phyloP scores from a whole-genome alignment of 1,140 invertebrate species.

The Diachasmimorpha longicaudata region DNA sequence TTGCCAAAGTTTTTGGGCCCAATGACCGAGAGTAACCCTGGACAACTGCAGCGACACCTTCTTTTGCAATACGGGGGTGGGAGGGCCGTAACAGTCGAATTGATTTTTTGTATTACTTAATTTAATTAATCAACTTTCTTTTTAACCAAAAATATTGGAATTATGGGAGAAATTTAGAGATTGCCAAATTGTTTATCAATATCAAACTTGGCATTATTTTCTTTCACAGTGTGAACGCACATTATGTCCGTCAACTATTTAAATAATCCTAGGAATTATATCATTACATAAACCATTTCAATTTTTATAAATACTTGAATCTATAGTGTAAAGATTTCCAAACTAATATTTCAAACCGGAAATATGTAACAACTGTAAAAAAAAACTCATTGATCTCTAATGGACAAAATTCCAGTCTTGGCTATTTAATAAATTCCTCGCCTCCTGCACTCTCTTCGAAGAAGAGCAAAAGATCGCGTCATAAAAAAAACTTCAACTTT shows the following conservation, averaged over 20 bases:
- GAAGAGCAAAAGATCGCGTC: not conserved
- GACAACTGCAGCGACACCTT: not conserved
- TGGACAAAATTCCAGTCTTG: not conserved
- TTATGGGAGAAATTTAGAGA: too few species aligned
- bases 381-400: not conserved
- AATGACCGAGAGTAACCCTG: slow-evolving; percentile 62
- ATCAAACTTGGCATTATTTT: too few species aligned
- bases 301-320: too few species aligned
- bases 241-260: too few species aligned
- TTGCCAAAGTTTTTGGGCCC: slow-evolving; percentile 64
- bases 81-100: not conserved
- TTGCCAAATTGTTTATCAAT: too few species aligned
- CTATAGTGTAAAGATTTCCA: too few species aligned
- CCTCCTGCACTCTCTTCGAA: not conserved
- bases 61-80: not conserved
- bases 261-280: too few species aligned
- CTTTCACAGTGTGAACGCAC: too few species aligned
- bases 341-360: too few species aligned
- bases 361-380: not conserved
- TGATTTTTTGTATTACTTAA: not conserved
- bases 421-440: not conserved
- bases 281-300: too few species aligned
- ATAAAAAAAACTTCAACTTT: not conserved
- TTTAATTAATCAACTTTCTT: not conserved
- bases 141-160: too few species aligned